Evolutionary conservation across 2,113 vertebrate species (phyloP), one percentile per base, ranked within the genome.

Genomic region (Sula dactylatra): DNA sequence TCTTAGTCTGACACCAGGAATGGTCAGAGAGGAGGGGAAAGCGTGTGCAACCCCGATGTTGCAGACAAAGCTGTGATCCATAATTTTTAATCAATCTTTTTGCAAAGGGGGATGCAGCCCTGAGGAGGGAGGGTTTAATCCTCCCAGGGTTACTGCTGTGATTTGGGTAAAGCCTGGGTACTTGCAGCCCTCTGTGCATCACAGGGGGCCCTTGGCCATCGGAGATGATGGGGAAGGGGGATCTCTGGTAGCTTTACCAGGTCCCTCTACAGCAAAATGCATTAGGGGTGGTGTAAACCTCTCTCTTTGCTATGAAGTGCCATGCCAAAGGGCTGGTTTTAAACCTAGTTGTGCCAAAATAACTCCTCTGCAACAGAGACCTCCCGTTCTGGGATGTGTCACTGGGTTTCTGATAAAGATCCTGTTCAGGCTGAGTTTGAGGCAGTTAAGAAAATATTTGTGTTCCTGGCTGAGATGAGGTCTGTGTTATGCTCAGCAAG

Each of bases 381-480:
- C 47, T 58, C 55, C 42, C 4, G 1, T 82, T 74, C 70, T 79
- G 88, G 73, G 45, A 44, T 42, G 27, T 78, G 73, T 58, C 1
- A 0, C 55, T 87, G 42, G 42, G n/a, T 70, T 76, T 64, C 50
- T n/a, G 79, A 82, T 76, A 76, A 80, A 95, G 76, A 70, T 50
- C 71, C 62, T 69, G 29, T 79, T 88, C 0, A 1, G 52, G 32
- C 79, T 45, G 62, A 88, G 38, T 82, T 88, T 62, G 82, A 86
- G 79, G 42, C 4, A 2, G 38, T 86, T 95, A 88, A 71, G 86
- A 86, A 96, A 96, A 97, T 88, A 95, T 88, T 96, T 94, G 86
- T 88, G 86, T 89, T 94, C 92, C 69, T 4, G 5, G 72, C 80
- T n/a, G 77, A 72, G 92, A 81, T 25, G 69, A 86, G 52, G 64